These are phyloP conservation scores for Enteromius radiatus DNA, from an alignment of 2,797 vertebrate genomes.

Conservation along the genomic window DNA sequence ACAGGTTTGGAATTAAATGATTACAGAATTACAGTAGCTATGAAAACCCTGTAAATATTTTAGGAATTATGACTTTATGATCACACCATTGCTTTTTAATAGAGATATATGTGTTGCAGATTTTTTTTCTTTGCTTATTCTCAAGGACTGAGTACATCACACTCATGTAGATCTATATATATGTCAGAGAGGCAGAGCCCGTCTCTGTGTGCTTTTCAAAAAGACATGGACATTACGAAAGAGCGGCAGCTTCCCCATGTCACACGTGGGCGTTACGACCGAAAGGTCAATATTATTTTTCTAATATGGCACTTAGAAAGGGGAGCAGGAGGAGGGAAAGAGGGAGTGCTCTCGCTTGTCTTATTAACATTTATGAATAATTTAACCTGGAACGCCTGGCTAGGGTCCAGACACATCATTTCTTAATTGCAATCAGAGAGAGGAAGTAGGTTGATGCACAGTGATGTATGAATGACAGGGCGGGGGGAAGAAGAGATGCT, in stretches of 20 bases:
- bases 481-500: slow-evolving; percentile 17
- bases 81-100: neutral
- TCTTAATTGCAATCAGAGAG: slow-evolving; percentile 63
- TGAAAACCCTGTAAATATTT: neutral
- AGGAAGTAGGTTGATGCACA: slow-evolving; percentile 53
- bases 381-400: slow-evolving; percentile 62
- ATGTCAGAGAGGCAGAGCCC: neutral
- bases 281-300: slow-evolving; percentile 67
- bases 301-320: slow-evolving; percentile 33
- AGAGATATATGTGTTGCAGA: neutral
- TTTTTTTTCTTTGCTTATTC: slow-evolving; percentile 1
- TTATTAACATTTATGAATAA: slow-evolving; percentile 68
- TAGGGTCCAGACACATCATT: slow-evolving; percentile 63
- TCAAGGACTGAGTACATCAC: neutral
- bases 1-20: neutral
- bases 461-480: slow-evolving; percentile 44
- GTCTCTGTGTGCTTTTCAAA: slow-evolving; percentile 25
- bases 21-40: neutral
- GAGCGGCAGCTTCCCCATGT: slow-evolving; percentile 40
- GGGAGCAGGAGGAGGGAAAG: slow-evolving; percentile 49
- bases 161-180: neutral
- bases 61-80: neutral
- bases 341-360: slow-evolving; percentile 52
- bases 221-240: slow-evolving; percentile 39
- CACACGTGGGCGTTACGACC: slow-evolving; percentile 26